Evolutionary conservation across 1,140 invertebrate genomes (phyloP), one percentile per base, ranked within the genome.

Genomic region (Hyposmocoma kahamanoa): DNA sequence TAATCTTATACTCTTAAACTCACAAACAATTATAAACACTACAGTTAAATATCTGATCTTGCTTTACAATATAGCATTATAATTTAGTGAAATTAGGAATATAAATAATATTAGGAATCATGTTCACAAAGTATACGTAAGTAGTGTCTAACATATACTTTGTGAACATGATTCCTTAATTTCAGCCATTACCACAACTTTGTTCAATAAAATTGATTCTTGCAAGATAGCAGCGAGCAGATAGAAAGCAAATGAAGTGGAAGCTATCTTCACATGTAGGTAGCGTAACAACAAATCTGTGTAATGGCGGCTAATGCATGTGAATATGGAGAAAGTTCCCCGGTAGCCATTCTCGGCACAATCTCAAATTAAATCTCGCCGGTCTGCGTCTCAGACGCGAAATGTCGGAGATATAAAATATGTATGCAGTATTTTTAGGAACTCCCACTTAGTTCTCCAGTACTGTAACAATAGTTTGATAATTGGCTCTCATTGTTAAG

Each of bases 321-420:
- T 62, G 61, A 67, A 58, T 66, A 73, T 70, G 62, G 62, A 54
- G 60, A 77, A 77, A 77, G 64, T 77, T 68, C 62, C 58, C 53
- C 48, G 51, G 55, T 50, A 58, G 47, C 63, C 67, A 57, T 67
- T 65, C 62, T 42, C 65, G 43, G 55, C 67, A 53, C 70, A 80
- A 80, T 80, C 76, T 80, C 67, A 80, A 80, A 80, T 80, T 77
- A 77, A 80, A 80, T 80, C 76, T 79, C 59, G 60, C 53, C 63
- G 57, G 53, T 53, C 28, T 36, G 56, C 52, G 59, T 58, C 53
- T 61, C 55, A 65, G 62, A 56, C 65, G 62, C 53, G 60, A 62
- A 61, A 53, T 59, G 48, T 56, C 56, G 52, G 48, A 52, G 42
- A 34, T 66, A 62, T 62, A 62, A 62, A 59, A 56, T 56, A 57